Conservation (phyloP, 2,113 vertebrate species). For the Zapus hudsonius region DNA sequence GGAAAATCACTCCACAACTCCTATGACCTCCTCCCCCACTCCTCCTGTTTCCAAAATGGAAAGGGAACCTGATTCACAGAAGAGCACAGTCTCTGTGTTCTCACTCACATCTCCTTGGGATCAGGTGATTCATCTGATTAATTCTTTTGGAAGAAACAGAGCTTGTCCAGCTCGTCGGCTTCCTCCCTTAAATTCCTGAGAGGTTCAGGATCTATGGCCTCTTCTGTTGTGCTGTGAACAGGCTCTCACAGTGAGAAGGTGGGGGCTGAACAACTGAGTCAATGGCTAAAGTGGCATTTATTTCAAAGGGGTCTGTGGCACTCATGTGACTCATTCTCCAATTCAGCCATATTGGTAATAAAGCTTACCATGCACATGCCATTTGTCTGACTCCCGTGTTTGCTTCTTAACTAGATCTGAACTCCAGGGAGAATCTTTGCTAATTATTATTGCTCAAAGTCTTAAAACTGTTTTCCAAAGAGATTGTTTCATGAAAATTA, state of each 20-base stretch:
- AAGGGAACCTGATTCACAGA: background rate
- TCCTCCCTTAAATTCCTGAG: background rate
- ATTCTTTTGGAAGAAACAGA: background rate
- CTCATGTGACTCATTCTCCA: background rate
- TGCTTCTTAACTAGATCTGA: conserved; percentile 22
- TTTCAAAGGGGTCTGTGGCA: background rate
- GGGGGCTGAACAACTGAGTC: background rate
- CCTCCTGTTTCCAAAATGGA: background rate
- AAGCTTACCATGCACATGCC: background rate
- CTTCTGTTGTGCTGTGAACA: background rate
- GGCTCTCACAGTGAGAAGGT: background rate
- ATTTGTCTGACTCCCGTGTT: background rate
- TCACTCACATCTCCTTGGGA: background rate
- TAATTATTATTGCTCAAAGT: background rate
- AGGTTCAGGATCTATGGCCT: no score
- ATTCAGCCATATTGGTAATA: background rate
- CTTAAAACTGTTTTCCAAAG: background rate
- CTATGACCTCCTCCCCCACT: no score
- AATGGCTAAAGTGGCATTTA: background rate
- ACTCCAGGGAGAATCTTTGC: background rate
- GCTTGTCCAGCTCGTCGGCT: background rate
- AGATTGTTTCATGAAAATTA: background rate
- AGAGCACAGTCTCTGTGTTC: background rate
- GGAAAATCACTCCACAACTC: background rate
- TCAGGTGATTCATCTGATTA: background rate